Percentiles rank a stretch among this genome's conserved stretches.
These are phyloP conservation scores for Lasioglossum vierecki DNA, from an alignment of 2,888 invertebrate genomes.

Conservation along the genomic window DNA sequence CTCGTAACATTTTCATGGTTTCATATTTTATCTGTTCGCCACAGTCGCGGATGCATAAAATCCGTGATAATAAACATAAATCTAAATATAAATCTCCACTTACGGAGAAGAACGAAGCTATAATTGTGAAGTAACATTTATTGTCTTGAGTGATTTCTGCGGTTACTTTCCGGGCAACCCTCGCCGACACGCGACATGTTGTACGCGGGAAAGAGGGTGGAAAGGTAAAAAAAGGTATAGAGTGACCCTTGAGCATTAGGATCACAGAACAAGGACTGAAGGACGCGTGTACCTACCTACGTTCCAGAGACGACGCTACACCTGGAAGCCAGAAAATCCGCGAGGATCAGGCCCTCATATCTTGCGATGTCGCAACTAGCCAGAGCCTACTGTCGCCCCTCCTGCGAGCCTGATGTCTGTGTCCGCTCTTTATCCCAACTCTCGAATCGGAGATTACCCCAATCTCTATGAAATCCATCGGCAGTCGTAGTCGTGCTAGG, in stretches of 20 bases:
- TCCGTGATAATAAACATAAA: no score
- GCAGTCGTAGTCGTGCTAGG: conserved; percentile 9
- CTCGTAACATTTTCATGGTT: no score
- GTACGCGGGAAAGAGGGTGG: conserved; percentile 34
- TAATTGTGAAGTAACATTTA: neutral
- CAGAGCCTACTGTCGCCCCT: conserved; percentile 45
- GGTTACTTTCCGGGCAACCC: neutral
- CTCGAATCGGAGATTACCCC: conserved; percentile 54
- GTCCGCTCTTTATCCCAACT: conserved; percentile 77
- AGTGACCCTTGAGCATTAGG: conserved; percentile 82
- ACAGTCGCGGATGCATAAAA: no score
- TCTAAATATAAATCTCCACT: no score
- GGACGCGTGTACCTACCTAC: conserved; percentile 31
- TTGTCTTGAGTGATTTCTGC: neutral
- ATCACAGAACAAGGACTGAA: conserved; percentile 72
- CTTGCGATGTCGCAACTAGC: conserved; percentile 36
- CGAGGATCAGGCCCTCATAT: conserved; percentile 76
- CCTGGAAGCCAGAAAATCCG: conserved; percentile 72
- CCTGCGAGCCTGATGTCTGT: conserved; percentile 76
- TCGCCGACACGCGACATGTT: neutral
- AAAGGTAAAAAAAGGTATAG: conserved; percentile 81
- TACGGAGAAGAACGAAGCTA: no score
- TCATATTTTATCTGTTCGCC: no score
- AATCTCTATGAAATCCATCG: conserved; percentile 33
- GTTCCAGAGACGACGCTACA: conserved; percentile 46